Conservation (phyloP, 1,140 invertebrate genomes). For the Pseudomyrmex pallidus region DNA sequence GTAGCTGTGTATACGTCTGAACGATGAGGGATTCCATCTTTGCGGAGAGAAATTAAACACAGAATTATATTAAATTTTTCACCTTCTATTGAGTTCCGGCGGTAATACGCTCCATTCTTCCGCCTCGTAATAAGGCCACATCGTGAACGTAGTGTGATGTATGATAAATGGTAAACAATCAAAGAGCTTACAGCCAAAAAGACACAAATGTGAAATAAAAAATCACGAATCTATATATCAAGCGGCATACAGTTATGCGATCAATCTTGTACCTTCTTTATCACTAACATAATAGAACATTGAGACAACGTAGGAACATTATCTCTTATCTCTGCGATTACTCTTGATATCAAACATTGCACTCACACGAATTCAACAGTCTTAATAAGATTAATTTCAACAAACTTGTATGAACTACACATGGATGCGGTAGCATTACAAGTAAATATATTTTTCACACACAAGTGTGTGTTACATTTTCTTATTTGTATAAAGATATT, state of each 20-base stretch:
- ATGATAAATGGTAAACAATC: conserved; percentile 52
- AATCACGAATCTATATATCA: conserved; percentile 62
- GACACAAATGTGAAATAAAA: conserved; percentile 21
- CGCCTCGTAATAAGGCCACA: conserved; percentile 90
- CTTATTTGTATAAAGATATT: too few species aligned
- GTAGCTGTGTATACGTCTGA: too few species aligned
- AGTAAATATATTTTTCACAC: too few species aligned
- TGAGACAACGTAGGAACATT: conserved; percentile 74
- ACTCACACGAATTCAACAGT: conserved; percentile 34
- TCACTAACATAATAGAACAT: conserved; percentile 74
- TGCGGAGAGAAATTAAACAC: neutral
- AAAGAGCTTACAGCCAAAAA: conserved; percentile 11
- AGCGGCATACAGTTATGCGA: conserved; percentile 34
- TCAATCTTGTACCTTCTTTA: conserved; percentile 72
- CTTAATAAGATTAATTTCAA: neutral
- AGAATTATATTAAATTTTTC: conserved; percentile 70
- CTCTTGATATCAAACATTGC: conserved; percentile 71
- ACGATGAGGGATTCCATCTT: neutral
- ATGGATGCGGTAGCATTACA: too few species aligned
- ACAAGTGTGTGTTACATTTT: too few species aligned
- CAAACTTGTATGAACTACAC: too few species aligned
- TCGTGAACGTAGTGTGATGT: conserved; percentile 69
- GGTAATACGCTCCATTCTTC: conserved; percentile 92
- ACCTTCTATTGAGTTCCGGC: conserved; percentile 93
- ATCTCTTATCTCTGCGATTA: conserved; percentile 81